These are phyloP conservation scores for Aplysina aerophoba DNA, from an alignment of 37 sponge, comb jelly and placozoan genomes.

Conservation along the genomic window DNA sequence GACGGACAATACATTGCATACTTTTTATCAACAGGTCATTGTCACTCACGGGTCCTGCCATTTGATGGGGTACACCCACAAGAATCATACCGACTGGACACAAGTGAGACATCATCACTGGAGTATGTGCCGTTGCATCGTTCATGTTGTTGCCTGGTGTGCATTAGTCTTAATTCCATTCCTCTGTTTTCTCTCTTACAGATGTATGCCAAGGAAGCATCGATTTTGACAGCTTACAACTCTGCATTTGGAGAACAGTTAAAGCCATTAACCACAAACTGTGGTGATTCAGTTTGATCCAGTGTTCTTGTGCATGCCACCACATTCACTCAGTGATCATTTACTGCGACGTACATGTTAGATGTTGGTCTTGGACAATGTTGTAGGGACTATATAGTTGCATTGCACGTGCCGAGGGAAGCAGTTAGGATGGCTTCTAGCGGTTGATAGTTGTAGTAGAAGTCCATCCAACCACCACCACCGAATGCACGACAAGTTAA, in stretches of 20 bases:
- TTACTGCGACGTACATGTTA: neutral
- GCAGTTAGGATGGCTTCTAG: too few species aligned
- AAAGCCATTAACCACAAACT: neutral
- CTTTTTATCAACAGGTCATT: constrained; percentile 41
- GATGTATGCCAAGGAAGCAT: neutral
- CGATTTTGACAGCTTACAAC: constrained; percentile 13
- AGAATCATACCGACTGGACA: constrained; percentile 26
- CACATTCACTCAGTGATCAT: too few species aligned
- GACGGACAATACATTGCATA: neutral
- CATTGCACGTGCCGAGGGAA: too few species aligned
- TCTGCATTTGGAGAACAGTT: neutral
- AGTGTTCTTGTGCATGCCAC: too few species aligned
- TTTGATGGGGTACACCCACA: constrained; percentile 63
- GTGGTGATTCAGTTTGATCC: neutral
- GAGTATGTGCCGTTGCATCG: neutral
- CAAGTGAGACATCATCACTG: constrained; percentile 5
- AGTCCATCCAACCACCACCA: too few species aligned
- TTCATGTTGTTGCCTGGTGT: neutral
- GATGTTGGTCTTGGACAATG: too few species aligned
- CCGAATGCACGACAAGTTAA: too few species aligned
- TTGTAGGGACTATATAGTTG: too few species aligned
- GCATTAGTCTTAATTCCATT: neutral
- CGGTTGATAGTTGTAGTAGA: too few species aligned
- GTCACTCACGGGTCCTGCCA: constrained; percentile 77
- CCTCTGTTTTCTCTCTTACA: neutral